Conservation (phyloP, 2,113 vertebrate species). For the Casuarius casuarius region DNA sequence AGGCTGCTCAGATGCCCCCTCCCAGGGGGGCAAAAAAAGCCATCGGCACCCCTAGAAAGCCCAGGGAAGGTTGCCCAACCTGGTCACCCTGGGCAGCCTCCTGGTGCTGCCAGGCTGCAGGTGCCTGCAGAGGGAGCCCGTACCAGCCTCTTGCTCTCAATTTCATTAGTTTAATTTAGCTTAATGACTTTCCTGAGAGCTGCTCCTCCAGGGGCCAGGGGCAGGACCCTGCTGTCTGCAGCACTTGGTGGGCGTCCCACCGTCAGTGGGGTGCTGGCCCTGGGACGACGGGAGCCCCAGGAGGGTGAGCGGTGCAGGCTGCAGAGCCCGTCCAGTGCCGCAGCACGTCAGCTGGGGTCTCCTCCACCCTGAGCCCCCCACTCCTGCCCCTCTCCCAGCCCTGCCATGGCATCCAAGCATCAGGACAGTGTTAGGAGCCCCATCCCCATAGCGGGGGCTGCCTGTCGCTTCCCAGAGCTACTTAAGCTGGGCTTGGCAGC, state of each 20-base stretch:
- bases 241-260: fast-evolving
- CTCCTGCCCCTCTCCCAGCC: not conserved
- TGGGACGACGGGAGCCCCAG: fast-evolving
- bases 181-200: not conserved
- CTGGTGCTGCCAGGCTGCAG: fast-evolving
- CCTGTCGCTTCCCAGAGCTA: not conserved
- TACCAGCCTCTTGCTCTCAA: not conserved
- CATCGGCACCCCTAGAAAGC: not conserved
- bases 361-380: not conserved
- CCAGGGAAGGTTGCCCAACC: not conserved
- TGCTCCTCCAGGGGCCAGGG: not conserved
- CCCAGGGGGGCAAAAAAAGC: fast-evolving
- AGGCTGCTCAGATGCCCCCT: not conserved
- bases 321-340: not conserved
- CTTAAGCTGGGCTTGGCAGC: fast-evolving
- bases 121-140: not conserved
- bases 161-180: not conserved
- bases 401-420: not conserved
- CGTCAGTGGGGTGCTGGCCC: not conserved
- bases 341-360: fast-evolving
- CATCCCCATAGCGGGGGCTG: not conserved
- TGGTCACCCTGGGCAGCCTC: not conserved
- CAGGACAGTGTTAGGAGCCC: too few relatives aligned
- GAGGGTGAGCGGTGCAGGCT: not conserved
- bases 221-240: not conserved